These are phyloP conservation scores for Salvator merianae DNA, from an alignment of 2,113 vertebrate genomes.

Conservation along the genomic window DNA sequence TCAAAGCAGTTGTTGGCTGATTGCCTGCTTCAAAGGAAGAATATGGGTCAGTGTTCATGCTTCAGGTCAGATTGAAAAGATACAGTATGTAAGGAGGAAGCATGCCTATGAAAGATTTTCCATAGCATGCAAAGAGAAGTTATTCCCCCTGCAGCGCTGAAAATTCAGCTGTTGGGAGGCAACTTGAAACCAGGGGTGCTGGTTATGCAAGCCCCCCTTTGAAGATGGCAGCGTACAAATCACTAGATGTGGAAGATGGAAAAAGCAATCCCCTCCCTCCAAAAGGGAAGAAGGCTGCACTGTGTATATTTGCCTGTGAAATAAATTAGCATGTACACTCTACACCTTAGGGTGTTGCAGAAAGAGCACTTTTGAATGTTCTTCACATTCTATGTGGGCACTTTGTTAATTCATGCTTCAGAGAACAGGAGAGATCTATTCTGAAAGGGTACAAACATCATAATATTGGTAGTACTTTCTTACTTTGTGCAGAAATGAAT, in stretches of 20 bases:
- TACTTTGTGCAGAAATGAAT: no score
- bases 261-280: no score
- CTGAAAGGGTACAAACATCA: neutral
- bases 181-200: constrained; percentile 61
- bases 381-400: neutral
- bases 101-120: constrained; percentile 68
- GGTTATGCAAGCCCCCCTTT: constrained; percentile 55
- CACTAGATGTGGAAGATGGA: constrained; percentile 70
- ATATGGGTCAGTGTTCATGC: constrained; percentile 60
- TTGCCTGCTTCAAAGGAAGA: constrained; percentile 64
- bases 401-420: neutral
- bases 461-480: no score
- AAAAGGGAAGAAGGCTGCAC: no score
- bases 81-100: constrained; percentile 57
- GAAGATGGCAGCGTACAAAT: constrained; percentile 55
- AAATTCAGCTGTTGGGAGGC: constrained; percentile 69
- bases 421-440: neutral
- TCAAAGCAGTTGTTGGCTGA: constrained; percentile 60
- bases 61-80: constrained; percentile 63
- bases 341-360: neutral
- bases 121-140: constrained; percentile 69
- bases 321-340: neutral
- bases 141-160: constrained; percentile 63
- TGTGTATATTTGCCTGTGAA: neutral
- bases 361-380: neutral